Conservation (phyloP, 2,888 invertebrate species). For the Crioceris asparagi region DNA sequence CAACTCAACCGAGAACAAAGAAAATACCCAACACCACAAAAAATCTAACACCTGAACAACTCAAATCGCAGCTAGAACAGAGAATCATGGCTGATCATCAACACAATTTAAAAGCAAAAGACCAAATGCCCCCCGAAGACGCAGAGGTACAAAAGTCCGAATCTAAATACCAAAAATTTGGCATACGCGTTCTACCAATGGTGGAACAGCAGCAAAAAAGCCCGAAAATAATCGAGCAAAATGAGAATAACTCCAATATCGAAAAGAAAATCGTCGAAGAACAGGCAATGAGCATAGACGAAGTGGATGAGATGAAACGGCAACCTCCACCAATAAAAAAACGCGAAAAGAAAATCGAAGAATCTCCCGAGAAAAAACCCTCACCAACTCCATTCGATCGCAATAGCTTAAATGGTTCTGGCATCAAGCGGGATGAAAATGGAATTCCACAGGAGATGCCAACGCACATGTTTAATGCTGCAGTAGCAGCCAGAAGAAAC, state of each 20-base stretch:
- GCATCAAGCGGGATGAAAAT: constrained; percentile 48
- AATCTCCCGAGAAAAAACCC: constrained; percentile 30
- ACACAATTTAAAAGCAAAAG: constrained; percentile 26
- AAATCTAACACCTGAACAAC: constrained; percentile 26
- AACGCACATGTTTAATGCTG: constrained; percentile 60
- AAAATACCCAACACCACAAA: constrained; percentile 19
- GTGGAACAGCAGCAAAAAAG: constrained; percentile 28
- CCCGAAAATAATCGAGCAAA: constrained; percentile 33
- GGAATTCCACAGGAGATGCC: constrained; percentile 62
- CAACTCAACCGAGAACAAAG: constrained; percentile 19
- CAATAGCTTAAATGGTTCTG: constrained; percentile 44
- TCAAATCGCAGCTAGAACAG: constrained; percentile 31
- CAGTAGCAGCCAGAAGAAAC: constrained; percentile 48
- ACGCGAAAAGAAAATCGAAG: constrained; percentile 26
- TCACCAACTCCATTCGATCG: constrained; percentile 31
- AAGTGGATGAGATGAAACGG: constrained; percentile 38
- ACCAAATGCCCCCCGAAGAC: constrained; percentile 31
- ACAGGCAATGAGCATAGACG: constrained; percentile 34
- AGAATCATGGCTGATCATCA: constrained; percentile 27
- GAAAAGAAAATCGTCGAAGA: constrained; percentile 23
- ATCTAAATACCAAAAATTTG: constrained; percentile 53
- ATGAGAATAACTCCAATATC: constrained; percentile 36
- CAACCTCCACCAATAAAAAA: constrained; percentile 38
- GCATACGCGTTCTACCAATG: constrained; percentile 52
- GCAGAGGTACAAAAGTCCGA: constrained; percentile 46